Percentiles rank a stretch among this genome's conserved stretches.
Conservation (phyloP, 2,113 vertebrate genomes). For the Stictonetta naevosa region DNA sequence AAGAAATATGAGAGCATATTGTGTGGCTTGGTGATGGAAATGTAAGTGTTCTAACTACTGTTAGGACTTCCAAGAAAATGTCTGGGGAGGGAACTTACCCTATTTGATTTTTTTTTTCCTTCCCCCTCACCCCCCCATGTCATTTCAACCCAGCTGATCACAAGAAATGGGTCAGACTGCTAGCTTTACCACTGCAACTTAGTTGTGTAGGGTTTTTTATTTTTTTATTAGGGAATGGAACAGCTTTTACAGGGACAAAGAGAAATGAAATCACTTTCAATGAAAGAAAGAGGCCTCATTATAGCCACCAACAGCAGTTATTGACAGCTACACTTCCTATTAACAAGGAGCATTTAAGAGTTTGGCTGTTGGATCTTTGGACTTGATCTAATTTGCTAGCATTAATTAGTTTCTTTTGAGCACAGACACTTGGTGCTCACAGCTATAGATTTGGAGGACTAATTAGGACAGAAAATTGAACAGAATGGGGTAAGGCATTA, state of each 20-base stretch:
- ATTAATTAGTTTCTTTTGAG: slow-evolving; percentile 94
- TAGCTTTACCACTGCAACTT: slow-evolving; percentile 71
- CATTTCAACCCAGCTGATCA: slow-evolving; percentile 75
- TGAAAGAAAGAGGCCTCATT: slow-evolving; percentile 88
- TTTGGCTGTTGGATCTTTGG: slow-evolving; percentile 90
- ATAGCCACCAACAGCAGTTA: slow-evolving; percentile 88
- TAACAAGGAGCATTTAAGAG: slow-evolving; percentile 89
- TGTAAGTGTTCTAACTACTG: slow-evolving; percentile 42
- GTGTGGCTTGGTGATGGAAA: slow-evolving; percentile 33
- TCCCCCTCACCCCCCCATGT: not conserved
- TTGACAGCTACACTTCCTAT: slow-evolving; percentile 88
- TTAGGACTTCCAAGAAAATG: slow-evolving; percentile 51
- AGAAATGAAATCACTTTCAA: slow-evolving; percentile 94
- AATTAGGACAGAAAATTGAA: slow-evolving; percentile 90
- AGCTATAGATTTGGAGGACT: slow-evolving; percentile 89
- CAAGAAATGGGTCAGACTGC: slow-evolving; percentile 78
- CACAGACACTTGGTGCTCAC: slow-evolving; percentile 89
- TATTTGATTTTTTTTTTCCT: slow-evolving; percentile 31
- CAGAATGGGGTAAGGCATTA: slow-evolving; percentile 86
- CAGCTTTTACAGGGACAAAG: slow-evolving; percentile 84
- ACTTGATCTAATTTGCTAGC: slow-evolving; percentile 96
- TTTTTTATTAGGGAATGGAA: slow-evolving; percentile 74
- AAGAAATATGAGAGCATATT: slow-evolving; percentile 16
- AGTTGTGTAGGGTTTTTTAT: slow-evolving; percentile 43
- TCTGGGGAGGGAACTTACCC: slow-evolving; percentile 27